Base-by-base conservation (phyloP, 2,888 invertebrate genomes). In the Helleia helle region DNA sequence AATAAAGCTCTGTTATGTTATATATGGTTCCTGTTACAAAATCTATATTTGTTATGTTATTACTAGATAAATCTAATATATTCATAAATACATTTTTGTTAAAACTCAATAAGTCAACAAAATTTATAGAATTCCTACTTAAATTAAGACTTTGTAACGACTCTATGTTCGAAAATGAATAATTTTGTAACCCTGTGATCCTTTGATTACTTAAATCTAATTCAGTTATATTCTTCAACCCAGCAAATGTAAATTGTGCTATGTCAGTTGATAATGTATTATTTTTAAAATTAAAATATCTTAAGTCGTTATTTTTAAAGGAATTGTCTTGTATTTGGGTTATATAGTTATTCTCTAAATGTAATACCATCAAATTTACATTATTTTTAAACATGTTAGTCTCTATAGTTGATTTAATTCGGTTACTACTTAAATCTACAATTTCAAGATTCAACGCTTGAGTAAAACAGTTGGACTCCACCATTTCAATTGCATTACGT, bases 381-480 rank as follows among this genome's bases (percentile, higher is more conserved):
- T 70, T 79, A 26, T 62, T 68, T 11, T 57, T 54, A 43, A 83
- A 79, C 56, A 73, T 64, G 0, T 54, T 28, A 39, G 50, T 65
- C 36, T 72, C 69, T 34, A 81, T 64, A 0, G 41, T 46, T 1
- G 63, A 55, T 2, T 49, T 54, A 3, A 83, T 71, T 29, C 50
- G 51, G 48, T 83, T 83, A 30, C 60, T 56, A 45, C 71, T 72
- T 2, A 83, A 54, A 50, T 81, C 81, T 1, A 74, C 36, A 0
- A 27, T 40, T 44, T 55, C 39, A 17, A 83, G 56, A 41, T 59
- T 56, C 2, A 52, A 49, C 2, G 69, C 66, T 47, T 64, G 63
- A 39, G 56, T 65, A 38, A 81, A 80, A 46, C 71, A 70, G 45
- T 70, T 67, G 0, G 60, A 56, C 26, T 80, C 75, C 1, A 83